phyloP scores from a whole-genome alignment of 2,113 vertebrate species.

The Cryptotis parvus region DNA sequence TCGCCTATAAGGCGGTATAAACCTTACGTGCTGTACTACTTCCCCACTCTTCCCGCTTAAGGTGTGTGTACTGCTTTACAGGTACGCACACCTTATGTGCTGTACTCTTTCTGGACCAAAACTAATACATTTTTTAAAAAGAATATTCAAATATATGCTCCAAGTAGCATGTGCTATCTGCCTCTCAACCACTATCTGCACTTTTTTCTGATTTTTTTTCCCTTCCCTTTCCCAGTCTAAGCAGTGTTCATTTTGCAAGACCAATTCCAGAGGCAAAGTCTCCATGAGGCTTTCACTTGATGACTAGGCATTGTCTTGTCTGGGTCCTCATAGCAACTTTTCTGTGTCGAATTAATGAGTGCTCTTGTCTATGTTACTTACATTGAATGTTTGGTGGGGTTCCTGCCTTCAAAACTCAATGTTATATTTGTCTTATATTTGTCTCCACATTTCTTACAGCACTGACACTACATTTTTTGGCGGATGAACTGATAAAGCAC shows the following conservation, averaged over 20 bases:
- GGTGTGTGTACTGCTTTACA: no score
- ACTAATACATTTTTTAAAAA: neutral
- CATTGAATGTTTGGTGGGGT: neutral
- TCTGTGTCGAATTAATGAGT: conserved; percentile 47
- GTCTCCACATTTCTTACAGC: neutral
- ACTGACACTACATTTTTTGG: neutral
- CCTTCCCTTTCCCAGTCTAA: neutral
- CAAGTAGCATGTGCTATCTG: neutral
- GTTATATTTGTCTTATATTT: neutral
- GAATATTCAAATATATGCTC: neutral
- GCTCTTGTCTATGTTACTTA: neutral
- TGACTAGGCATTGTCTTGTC: neutral
- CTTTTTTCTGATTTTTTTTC: neutral
- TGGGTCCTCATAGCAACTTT: neutral
- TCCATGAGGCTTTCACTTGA: neutral
- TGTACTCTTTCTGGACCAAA: neutral
- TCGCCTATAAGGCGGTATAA: no score
- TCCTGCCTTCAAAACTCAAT: neutral
- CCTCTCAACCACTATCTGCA: neutral
- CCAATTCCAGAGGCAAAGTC: neutral
- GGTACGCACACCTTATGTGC: no score
- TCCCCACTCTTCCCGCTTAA: no score
- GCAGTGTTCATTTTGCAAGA: neutral
- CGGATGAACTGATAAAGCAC: conserved; percentile 4
- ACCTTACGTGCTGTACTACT: no score